Evolutionary conservation across 2,113 vertebrate genomes (phyloP).

Genomic region (Eurypyga helias): DNA sequence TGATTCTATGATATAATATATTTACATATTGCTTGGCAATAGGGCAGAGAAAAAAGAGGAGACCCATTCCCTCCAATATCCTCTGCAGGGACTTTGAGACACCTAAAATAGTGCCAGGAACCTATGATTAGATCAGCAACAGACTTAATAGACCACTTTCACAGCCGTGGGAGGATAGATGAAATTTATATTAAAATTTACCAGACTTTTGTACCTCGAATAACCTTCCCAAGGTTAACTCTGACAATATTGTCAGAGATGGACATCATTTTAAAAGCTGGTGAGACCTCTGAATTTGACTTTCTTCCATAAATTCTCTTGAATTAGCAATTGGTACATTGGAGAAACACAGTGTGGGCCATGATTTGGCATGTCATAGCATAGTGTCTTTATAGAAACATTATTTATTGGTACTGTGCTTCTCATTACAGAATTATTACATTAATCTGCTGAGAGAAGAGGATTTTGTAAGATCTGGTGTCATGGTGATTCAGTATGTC

Average conservation of each 20-base stretch:
- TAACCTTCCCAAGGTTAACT: no score
- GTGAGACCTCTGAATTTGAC: neutral
- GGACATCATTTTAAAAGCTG: neutral
- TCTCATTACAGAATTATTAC: neutral
- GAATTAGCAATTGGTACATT: neutral
- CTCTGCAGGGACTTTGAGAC: no score
- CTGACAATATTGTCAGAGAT: neutral
- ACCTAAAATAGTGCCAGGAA: no score
- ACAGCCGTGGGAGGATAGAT: no score
- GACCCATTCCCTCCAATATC: no score
- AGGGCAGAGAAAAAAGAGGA: no score
- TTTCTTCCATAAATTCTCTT: neutral
- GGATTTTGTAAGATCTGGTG: neutral
- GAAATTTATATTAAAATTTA: no score
- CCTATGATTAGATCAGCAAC: no score
- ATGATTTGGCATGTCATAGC: neutral
- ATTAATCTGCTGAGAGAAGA: neutral
- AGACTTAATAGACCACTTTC: no score
- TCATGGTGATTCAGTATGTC: accelerated
- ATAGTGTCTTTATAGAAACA: neutral
- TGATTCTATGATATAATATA: no score
- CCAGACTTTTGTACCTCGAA: no score
- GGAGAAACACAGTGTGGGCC: neutral
- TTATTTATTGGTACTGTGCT: neutral
- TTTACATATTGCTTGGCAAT: no score